These are phyloP conservation scores for Zosterops borbonicus DNA, from an alignment of 2,113 vertebrate species.

Conservation along the genomic window DNA sequence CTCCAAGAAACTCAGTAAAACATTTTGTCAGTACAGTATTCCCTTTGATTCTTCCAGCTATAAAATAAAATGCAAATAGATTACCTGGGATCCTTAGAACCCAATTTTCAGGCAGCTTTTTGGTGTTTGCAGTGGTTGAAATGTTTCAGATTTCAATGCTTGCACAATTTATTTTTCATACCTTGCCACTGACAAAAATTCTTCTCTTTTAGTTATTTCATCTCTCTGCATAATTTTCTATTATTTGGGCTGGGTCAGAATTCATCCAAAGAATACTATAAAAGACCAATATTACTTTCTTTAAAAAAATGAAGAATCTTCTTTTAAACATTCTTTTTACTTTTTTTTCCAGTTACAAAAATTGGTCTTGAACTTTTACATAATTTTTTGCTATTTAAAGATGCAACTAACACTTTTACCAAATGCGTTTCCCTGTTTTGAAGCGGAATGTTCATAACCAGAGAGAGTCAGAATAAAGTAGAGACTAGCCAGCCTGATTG, in stretches of 20 bases:
- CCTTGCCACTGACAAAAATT: not conserved
- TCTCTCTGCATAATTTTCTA: not conserved
- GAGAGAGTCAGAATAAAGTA: not conserved
- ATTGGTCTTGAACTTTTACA: not conserved
- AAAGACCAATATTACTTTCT: not conserved
- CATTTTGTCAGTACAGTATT: not conserved
- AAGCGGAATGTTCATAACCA: not conserved
- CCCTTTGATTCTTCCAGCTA: not conserved
- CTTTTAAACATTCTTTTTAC: not conserved
- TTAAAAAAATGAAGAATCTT: not conserved
- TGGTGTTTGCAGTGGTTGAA: not conserved
- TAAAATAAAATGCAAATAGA: not conserved
- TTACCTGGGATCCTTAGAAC: not conserved
- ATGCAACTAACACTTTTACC: not conserved
- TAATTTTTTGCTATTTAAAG: not conserved
- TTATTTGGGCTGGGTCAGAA: not conserved
- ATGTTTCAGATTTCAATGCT: not conserved
- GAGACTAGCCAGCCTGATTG: not conserved
- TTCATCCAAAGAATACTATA: not conserved
- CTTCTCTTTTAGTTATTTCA: not conserved
- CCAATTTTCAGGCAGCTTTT: not conserved
- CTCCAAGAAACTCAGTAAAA: not conserved
- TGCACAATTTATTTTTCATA: not conserved
- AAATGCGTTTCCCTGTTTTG: not conserved
- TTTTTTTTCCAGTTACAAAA: not conserved